Percentiles rank a stretch among this genome's conserved stretches.
phyloP scores from a whole-genome alignment of 2,797 vertebrate species.

The Typhlichthys subterraneus region DNA sequence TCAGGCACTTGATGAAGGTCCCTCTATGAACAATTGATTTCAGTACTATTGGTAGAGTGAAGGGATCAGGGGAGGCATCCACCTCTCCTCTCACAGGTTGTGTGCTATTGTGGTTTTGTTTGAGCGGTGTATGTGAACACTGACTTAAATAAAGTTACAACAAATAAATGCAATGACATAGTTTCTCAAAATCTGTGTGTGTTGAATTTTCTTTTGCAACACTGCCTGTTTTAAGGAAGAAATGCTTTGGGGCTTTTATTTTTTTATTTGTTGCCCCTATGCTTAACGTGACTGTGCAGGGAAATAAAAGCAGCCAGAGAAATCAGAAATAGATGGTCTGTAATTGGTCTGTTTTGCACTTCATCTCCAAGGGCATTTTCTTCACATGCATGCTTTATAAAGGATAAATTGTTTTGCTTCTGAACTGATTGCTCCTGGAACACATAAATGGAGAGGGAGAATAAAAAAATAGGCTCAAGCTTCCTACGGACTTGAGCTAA shows the following conservation, averaged over 20 bases:
- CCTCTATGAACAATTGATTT: slow-evolving; percentile 64
- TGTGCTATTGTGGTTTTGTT: background rate
- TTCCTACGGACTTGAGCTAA: slow-evolving; percentile 77
- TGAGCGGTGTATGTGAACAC: slow-evolving; percentile 6
- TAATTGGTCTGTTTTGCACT: slow-evolving; percentile 78
- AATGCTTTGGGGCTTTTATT: slow-evolving; percentile 36
- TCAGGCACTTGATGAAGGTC: slow-evolving; percentile 60
- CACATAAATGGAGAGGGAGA: slow-evolving; percentile 44
- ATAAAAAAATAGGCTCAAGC: slow-evolving; percentile 48
- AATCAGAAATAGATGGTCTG: slow-evolving; percentile 44
- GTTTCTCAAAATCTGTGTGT: slow-evolving; percentile 41
- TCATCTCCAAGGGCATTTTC: slow-evolving; percentile 74
- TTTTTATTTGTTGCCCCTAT: slow-evolving; percentile 39
- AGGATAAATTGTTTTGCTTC: slow-evolving; percentile 78
- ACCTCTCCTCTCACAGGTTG: too few relatives aligned
- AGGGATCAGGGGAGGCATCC: slow-evolving; percentile 47
- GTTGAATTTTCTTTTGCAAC: slow-evolving; percentile 37
- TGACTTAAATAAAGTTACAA: slow-evolving; percentile 20
- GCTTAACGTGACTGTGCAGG: slow-evolving; percentile 47
- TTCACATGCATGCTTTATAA: slow-evolving; percentile 76
- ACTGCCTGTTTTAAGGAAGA: slow-evolving; percentile 9
- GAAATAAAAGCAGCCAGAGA: slow-evolving; percentile 33
- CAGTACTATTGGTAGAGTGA: slow-evolving; percentile 61
- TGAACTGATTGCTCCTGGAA: slow-evolving; percentile 75
- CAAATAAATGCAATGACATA: slow-evolving; percentile 12